phyloP scores from a whole-genome alignment of 1,140 invertebrate species.

The Musca domestica region DNA sequence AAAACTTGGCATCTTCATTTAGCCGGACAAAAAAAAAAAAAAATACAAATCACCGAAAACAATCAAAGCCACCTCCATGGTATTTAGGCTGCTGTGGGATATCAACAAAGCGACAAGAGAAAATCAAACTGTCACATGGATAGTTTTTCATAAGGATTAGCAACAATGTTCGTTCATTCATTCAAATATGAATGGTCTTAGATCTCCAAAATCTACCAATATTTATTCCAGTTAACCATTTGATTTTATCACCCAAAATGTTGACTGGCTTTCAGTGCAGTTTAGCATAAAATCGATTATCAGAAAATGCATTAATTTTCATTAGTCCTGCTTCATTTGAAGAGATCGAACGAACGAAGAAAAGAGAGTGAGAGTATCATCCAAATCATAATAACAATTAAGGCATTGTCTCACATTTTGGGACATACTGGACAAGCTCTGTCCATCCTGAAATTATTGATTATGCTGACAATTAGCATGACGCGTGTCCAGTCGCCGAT shows the following conservation, averaged over 20 bases:
- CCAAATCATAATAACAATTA: constrained; percentile 13
- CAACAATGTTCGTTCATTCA: background rate
- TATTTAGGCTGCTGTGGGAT: background rate
- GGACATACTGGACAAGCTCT: no score
- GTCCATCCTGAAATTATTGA: background rate
- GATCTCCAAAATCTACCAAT: no score
- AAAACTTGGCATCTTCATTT: background rate
- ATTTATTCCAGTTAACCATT: no score
- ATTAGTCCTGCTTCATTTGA: background rate
- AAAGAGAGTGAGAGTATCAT: background rate
- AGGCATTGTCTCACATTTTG: background rate
- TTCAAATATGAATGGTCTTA: no score
- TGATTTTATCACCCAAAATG: no score
- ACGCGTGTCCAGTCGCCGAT: constrained; percentile 4
- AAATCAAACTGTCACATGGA: constrained; percentile 21
- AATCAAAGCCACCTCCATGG: background rate
- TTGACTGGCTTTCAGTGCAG: no score
- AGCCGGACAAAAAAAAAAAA: background rate
- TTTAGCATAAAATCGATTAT: background rate
- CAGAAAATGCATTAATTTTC: constrained; percentile 13
- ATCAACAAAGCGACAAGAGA: background rate
- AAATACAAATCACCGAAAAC: background rate
- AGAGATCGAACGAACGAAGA: no score
- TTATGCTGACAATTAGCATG: constrained; percentile 17
- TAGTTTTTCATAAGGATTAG: constrained; percentile 16